A percentile compares a stretch with the other conserved stretches of the same genome.
Evolutionary conservation across 2,113 vertebrate species (phyloP).

Genomic region (Syngnathoides biaculeatus): DNA sequence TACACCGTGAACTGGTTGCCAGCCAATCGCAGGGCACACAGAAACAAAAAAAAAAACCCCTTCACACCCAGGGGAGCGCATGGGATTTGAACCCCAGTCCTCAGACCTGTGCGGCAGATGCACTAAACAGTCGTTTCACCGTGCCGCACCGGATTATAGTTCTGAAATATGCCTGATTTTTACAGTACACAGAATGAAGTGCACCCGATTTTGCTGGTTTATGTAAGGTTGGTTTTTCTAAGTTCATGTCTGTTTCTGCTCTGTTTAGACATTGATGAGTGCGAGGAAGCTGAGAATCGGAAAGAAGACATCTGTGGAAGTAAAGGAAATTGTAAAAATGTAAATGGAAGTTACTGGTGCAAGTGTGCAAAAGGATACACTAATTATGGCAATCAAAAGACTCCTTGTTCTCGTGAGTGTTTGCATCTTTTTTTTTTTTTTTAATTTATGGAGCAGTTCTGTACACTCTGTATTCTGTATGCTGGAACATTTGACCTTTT

Average conservation of each 20-base stretch:
- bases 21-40: too few relatives aligned
- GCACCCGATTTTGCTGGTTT: neutral
- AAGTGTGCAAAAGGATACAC: constrained; percentile 60
- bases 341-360: constrained; percentile 59
- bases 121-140: too few relatives aligned
- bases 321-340: constrained; percentile 52
- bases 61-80: too few relatives aligned
- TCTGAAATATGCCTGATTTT: too few relatives aligned
- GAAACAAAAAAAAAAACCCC: too few relatives aligned
- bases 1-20: too few relatives aligned
- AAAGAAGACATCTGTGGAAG: constrained; percentile 47
- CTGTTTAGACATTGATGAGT: constrained; percentile 67
- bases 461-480: neutral
- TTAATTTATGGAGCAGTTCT: neutral
- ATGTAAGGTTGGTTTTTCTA: neutral
- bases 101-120: too few relatives aligned
- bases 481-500: neutral
- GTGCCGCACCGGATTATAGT: too few relatives aligned
- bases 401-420: constrained; percentile 62
- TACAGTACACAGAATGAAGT: too few relatives aligned
- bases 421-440: neutral
- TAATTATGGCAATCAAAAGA: constrained; percentile 49
- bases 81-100: too few relatives aligned
- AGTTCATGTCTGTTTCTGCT: neutral
- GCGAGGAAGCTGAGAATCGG: neutral